phyloP scores from a whole-genome alignment of 2,888 invertebrate genomes.

The Nesidiocoris tenuis region DNA sequence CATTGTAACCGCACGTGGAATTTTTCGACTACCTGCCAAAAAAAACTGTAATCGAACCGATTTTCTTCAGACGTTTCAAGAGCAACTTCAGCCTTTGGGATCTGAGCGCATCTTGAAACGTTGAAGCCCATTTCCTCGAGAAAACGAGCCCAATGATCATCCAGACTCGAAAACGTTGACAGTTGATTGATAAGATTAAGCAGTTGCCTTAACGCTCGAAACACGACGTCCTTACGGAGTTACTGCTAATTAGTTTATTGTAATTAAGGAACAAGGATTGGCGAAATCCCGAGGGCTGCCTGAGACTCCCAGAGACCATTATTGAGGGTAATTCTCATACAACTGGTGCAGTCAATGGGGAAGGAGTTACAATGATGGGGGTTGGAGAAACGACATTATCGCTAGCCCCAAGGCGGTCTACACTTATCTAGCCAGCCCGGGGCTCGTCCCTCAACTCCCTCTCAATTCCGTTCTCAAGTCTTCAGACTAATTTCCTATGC shows the following conservation, averaged over 20 bases:
- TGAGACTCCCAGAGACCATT: conserved; percentile 4
- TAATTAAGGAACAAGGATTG: conserved; percentile 30
- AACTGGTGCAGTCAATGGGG: not conserved
- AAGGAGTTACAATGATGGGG: conserved; percentile 1
- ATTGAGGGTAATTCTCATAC: conserved; percentile 37
- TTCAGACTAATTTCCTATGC: conserved; percentile 30
- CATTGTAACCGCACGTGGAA: too few relatives aligned
- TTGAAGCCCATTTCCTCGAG: not conserved
- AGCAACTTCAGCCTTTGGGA: too few relatives aligned
- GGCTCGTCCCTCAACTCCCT: not conserved
- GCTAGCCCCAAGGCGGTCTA: conserved; percentile 9
- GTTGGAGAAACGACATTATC: conserved; percentile 21
- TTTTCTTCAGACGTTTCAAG: too few relatives aligned
- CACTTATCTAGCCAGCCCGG: conserved; percentile 18
- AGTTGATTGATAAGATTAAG: conserved; percentile 37
- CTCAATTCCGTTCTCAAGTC: not conserved
- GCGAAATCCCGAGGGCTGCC: not conserved
- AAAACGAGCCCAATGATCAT: not conserved
- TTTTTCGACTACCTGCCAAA: too few relatives aligned
- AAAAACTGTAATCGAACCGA: too few relatives aligned
- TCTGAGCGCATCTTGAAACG: not conserved
- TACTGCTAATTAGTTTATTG: conserved; percentile 40
- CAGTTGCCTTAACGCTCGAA: conserved; percentile 10
- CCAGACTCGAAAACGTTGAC: conserved; percentile 15
- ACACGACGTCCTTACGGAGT: conserved; percentile 19